Evolutionary conservation across 2,113 vertebrate genomes (phyloP).

Genomic region (Uria aalge): DNA sequence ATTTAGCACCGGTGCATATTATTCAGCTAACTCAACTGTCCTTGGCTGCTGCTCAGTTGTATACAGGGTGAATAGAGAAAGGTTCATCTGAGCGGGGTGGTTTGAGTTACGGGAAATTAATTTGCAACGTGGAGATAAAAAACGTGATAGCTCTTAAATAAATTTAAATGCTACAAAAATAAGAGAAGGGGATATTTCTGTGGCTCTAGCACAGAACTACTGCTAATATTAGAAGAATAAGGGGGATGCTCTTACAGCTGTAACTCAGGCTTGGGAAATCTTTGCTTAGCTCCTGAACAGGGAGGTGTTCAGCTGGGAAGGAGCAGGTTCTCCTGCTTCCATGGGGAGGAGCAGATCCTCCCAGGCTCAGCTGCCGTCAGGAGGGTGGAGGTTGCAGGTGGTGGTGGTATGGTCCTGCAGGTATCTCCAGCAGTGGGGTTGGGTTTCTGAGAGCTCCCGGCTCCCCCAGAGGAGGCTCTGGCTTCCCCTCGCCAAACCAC

Average conservation of each 20-base stretch:
- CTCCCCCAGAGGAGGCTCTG: fast-evolving
- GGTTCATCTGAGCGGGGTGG: neutral
- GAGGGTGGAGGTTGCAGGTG: neutral
- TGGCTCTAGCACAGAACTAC: neutral
- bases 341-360: neutral
- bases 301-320: neutral
- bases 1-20: neutral
- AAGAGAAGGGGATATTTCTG: neutral
- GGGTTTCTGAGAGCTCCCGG: neutral
- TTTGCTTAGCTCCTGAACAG: neutral
- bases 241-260: neutral
- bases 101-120: neutral
- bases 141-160: neutral
- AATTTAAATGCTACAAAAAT: neutral
- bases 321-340: neutral
- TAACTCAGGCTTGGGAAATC: neutral
- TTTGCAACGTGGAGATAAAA: neutral
- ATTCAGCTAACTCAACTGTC: conserved; percentile 19
- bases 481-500: fast-evolving
- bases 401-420: neutral
- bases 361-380: neutral
- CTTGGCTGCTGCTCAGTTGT: conserved; percentile 15
- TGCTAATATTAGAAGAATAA: neutral
- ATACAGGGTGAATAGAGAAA: neutral
- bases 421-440: fast-evolving